Evolutionary conservation across 2,888 invertebrate species (phyloP).

Genomic region (Rhingia campestris): DNA sequence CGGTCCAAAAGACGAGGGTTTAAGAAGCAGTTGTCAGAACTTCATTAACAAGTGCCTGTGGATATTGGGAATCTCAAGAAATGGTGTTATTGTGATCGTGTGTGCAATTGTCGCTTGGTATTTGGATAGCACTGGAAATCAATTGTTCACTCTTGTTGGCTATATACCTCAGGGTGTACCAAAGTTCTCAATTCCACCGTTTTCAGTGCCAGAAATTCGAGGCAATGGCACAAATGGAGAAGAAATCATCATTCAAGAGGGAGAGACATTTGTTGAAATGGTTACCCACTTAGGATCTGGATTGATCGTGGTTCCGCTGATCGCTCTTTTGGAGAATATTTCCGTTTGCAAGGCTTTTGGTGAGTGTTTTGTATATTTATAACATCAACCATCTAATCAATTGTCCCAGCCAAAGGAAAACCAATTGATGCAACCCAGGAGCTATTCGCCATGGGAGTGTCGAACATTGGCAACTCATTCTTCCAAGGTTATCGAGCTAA

Average conservation of each 20-base stretch:
- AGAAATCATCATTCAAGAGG: slow-evolving; percentile 75
- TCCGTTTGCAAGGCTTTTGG: slow-evolving; percentile 84
- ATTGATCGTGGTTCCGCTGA: slow-evolving; percentile 91
- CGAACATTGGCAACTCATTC: slow-evolving; percentile 91
- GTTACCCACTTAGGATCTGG: slow-evolving; percentile 91
- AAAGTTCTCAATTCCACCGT: slow-evolving; percentile 86
- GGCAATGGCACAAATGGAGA: slow-evolving; percentile 77
- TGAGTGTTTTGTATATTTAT: slow-evolving; percentile 40
- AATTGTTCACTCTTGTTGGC: slow-evolving; percentile 86
- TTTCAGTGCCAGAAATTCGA: slow-evolving; percentile 84
- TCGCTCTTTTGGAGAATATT: slow-evolving; percentile 94
- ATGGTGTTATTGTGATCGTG: slow-evolving; percentile 90
- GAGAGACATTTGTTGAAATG: slow-evolving; percentile 87
- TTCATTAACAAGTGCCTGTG: slow-evolving; percentile 87
- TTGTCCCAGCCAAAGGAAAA: slow-evolving; percentile 86
- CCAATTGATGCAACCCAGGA: slow-evolving; percentile 95
- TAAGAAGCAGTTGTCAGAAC: slow-evolving; percentile 82
- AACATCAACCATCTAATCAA: not conserved
- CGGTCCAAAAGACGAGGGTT: slow-evolving; percentile 84
- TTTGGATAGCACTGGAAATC: slow-evolving; percentile 84
- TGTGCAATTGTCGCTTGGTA: slow-evolving; percentile 87
- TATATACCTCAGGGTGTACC: slow-evolving; percentile 90
- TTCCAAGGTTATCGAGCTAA: slow-evolving; percentile 91
- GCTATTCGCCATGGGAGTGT: slow-evolving; percentile 90
- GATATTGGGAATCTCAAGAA: slow-evolving; percentile 90